Percentiles rank a stretch among this genome's conserved stretches.
These are phyloP conservation scores for Crypturellus tataupa DNA, from an alignment of 2,797 vertebrate genomes.

Conservation along the genomic window DNA sequence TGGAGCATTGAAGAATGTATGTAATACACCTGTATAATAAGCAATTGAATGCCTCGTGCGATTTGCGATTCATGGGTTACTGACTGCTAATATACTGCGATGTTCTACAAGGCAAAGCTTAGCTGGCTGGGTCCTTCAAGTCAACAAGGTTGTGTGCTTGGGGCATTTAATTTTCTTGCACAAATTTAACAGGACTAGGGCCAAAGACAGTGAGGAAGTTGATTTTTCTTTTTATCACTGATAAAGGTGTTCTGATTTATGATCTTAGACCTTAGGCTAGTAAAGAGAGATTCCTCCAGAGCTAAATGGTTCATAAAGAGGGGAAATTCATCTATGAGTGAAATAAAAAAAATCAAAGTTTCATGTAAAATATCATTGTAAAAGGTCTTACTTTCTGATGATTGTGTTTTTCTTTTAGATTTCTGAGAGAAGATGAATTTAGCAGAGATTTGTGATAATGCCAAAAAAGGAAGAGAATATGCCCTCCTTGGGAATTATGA, in stretches of 20 bases:
- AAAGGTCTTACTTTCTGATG: neutral
- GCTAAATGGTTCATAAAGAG: neutral
- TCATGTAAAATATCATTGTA: neutral
- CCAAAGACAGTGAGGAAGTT: constrained; percentile 7
- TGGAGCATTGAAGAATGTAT: neutral
- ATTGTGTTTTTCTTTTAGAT: constrained; percentile 72
- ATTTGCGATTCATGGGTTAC: constrained; percentile 33
- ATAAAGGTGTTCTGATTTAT: neutral
- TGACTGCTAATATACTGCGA: constrained; percentile 37
- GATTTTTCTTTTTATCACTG: neutral
- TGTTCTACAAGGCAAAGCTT: constrained; percentile 34
- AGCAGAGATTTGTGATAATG: constrained; percentile 95
- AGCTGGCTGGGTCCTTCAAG: neutral
- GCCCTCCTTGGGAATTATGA: constrained; percentile 97
- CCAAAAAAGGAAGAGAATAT: constrained; percentile 96
- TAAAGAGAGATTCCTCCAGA: neutral
- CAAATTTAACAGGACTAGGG: neutral
- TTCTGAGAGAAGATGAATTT: constrained; percentile 89
- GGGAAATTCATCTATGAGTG: neutral
- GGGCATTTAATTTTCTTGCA: constrained; percentile 16
- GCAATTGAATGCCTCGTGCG: constrained; percentile 49
- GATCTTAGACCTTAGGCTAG: neutral
- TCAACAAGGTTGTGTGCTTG: neutral
- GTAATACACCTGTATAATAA: constrained; percentile 47
- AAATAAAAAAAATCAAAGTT: neutral